These are phyloP conservation scores for Mactra quadrangularis DNA, from an alignment of 1,140 invertebrate genomes.

Conservation along the genomic window DNA sequence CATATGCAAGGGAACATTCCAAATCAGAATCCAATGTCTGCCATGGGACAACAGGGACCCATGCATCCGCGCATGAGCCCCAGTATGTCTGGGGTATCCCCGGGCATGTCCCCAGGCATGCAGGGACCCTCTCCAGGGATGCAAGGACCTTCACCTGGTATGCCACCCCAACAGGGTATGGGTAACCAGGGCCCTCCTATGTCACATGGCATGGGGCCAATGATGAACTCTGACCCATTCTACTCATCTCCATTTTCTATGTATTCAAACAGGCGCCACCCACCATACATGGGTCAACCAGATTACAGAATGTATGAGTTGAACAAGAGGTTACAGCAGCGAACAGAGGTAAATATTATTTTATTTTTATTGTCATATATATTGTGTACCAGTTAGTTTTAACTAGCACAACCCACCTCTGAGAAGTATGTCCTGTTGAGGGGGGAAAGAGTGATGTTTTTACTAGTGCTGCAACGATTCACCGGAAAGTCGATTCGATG, in stretches of 20 bases:
- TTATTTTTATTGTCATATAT: no score
- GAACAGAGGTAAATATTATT: slow-evolving; percentile 94
- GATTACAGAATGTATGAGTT: slow-evolving; percentile 98
- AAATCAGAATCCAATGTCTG: slow-evolving; percentile 11
- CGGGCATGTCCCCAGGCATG: slow-evolving; percentile 49
- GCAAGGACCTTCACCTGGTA: slow-evolving; percentile 61
- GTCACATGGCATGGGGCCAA: slow-evolving; percentile 40
- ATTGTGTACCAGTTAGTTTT: no score
- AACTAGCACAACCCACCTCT: no score
- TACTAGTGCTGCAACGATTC: no score
- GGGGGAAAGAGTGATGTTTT: no score
- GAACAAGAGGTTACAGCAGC: slow-evolving; percentile 97
- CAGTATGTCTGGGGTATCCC: slow-evolving; percentile 48
- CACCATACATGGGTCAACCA: slow-evolving; percentile 96
- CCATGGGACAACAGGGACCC: slow-evolving; percentile 43
- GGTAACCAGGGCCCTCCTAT: slow-evolving; percentile 46
- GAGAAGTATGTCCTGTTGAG: no score
- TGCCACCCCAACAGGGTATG: slow-evolving; percentile 61
- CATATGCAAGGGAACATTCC: slow-evolving; percentile 34
- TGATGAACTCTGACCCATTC: slow-evolving; percentile 86
- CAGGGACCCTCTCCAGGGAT: slow-evolving; percentile 43
- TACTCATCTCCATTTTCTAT: slow-evolving; percentile 87
- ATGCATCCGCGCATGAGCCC: slow-evolving; percentile 56
- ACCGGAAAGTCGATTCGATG: no score
- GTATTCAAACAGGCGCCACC: slow-evolving; percentile 88